phyloP scores from a whole-genome alignment of 2,888 invertebrate species.

The Anoplius nigerrimus region DNA sequence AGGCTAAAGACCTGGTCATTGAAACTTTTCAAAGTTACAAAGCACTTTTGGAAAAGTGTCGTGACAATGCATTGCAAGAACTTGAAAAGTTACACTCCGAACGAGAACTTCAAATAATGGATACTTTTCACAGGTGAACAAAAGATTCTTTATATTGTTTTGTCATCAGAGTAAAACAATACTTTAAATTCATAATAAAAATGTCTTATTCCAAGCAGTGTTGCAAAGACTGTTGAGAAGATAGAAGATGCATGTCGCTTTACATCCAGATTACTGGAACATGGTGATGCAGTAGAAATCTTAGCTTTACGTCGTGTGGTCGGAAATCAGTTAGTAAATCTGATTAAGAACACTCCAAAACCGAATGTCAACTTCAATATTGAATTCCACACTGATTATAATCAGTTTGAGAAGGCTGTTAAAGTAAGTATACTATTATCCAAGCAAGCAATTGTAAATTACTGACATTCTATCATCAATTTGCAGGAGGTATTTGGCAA shows the following conservation, averaged over 20 bases:
- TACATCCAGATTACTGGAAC: slow-evolving; percentile 86
- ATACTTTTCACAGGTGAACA: slow-evolving; percentile 82
- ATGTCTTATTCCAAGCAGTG: slow-evolving; percentile 69
- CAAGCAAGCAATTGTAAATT: background rate
- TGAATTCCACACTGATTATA: slow-evolving; percentile 88
- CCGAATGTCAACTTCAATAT: slow-evolving; percentile 87
- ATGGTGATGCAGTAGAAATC: slow-evolving; percentile 90
- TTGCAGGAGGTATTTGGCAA: slow-evolving; percentile 83
- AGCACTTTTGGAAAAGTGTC: slow-evolving; percentile 87
- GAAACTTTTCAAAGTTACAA: slow-evolving; percentile 88
- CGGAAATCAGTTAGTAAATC: slow-evolving; percentile 84
- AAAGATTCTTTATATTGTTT: slow-evolving; percentile 1
- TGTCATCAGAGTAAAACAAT: background rate
- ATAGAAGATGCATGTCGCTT: slow-evolving; percentile 93
- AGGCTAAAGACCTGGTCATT: slow-evolving; percentile 88
- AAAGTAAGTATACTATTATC: slow-evolving; percentile 62
- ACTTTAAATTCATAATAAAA: background rate
- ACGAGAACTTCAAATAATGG: slow-evolving; percentile 93
- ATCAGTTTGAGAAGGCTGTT: slow-evolving; percentile 85
- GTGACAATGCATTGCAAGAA: slow-evolving; percentile 85
- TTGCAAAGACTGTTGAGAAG: slow-evolving; percentile 89
- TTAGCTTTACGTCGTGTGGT: slow-evolving; percentile 89
- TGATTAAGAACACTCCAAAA: slow-evolving; percentile 89
- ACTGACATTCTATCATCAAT: slow-evolving; percentile 1
- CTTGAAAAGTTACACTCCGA: slow-evolving; percentile 87